Evolutionary conservation across 2,797 vertebrate species (phyloP).

Genomic region (Bradypodion pumilum): DNA sequence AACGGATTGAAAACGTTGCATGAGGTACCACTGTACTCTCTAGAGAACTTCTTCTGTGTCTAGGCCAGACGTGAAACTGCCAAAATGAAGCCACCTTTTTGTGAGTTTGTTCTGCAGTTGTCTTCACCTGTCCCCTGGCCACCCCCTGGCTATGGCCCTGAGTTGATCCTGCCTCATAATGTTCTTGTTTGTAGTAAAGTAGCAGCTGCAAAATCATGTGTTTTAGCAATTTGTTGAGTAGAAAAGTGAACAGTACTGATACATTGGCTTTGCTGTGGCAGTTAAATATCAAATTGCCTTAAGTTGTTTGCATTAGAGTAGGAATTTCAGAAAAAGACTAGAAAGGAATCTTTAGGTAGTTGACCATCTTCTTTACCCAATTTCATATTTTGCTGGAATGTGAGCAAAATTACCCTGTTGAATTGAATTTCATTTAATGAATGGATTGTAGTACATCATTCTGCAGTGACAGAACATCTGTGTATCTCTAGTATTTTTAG

Average conservation of each 20-base stretch:
- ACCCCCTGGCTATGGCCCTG: no score
- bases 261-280: not conserved
- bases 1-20: no score
- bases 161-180: not conserved
- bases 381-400: not conserved
- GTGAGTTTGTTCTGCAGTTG: no score
- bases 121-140: no score
- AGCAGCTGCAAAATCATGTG: slow-evolving; percentile 3
- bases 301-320: fast-evolving
- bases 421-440: not conserved
- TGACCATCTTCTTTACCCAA: not conserved
- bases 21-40: no score
- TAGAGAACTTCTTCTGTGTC: no score
- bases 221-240: not conserved
- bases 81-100: no score
- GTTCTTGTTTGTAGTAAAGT: not conserved
- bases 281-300: not conserved
- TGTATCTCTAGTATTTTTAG: not conserved
- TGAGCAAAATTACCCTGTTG: not conserved
- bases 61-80: no score
- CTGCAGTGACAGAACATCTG: not conserved
- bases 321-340: not conserved
- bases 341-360: not conserved
- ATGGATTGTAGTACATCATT: not conserved
- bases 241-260: not conserved